Conservation (phyloP, 2,888 invertebrate genomes). For the Drosophila nr. perissopoda region DNA sequence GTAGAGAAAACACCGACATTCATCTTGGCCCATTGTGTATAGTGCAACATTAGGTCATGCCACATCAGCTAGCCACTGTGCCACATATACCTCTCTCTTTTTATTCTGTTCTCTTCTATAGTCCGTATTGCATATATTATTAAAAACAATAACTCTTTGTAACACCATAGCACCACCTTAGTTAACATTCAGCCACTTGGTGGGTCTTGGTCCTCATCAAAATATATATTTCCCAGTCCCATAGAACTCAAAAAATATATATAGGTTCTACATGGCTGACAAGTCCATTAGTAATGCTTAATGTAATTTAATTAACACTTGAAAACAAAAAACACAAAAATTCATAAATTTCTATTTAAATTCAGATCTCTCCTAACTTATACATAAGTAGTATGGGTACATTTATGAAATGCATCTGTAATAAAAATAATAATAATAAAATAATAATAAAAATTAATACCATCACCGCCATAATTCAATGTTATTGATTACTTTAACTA, state of each 20-base stretch:
- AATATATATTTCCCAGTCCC: conserved; percentile 36
- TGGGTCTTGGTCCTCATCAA: conserved; percentile 51
- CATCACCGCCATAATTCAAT: not conserved
- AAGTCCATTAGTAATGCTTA: conserved; percentile 55
- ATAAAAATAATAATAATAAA: not conserved
- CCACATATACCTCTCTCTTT: not conserved
- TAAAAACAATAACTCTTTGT: conserved; percentile 76
- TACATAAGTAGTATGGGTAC: not conserved
- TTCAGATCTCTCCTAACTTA: not conserved
- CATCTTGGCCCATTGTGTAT: conserved; percentile 75
- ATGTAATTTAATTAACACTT: conserved; percentile 55
- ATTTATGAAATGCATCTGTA: not conserved
- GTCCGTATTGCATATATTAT: conserved; percentile 68
- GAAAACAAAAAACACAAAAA: not conserved
- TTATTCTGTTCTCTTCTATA: not conserved
- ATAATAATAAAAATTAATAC: not conserved
- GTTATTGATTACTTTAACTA: not conserved
- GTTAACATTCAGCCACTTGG: conserved; percentile 63
- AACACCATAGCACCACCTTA: conserved; percentile 1
- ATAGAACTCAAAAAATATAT: conserved; percentile 2
- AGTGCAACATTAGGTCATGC: conserved; percentile 79
- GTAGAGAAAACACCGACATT: conserved; percentile 35
- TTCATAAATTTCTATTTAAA: conserved; percentile 29
- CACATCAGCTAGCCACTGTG: conserved; percentile 52
- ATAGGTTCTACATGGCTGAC: conserved; percentile 33